Evolutionary conservation across 2,797 vertebrate species (phyloP), one percentile per base, ranked within the genome.

Genomic region (Lepus townsendii): DNA sequence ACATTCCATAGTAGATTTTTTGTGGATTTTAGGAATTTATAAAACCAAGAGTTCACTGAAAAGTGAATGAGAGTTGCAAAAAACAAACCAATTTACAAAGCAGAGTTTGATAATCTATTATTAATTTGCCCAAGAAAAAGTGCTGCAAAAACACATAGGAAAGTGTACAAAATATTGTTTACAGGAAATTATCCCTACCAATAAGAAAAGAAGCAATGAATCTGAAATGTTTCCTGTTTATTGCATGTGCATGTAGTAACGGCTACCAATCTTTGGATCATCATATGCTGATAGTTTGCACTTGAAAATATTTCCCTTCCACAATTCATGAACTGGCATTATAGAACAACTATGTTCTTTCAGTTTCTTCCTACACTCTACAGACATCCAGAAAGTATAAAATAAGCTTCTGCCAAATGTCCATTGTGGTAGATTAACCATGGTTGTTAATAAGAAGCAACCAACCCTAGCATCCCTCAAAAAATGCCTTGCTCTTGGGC

Each of bases 371-470:
- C 38, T 76, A 13, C 27, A 76, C 2, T 50, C 5, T 26, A 32
- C 80, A 63, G 32, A 20, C 54, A 72, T 86, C 50, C 62, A 93
- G 35, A 47, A 86, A 60, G n/a, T 60, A 60, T 75, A 90, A 93
- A 85, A 93, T 88, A 72, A 83, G 84, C 14, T 14, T 71, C 54
- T 91, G 90, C 80, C 60, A 76, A 79, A 66, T 71, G 11, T 78
- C 42, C 62, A 82, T 10, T 35, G 54, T 5, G 7, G 47, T 14
- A 79, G n/a, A 94, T 95, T 76, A 95, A 26, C 38, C 68, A n/a
- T 52, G 63, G 52, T 16, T 95, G 47, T 83, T 95, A 94, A 94
- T 60, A 73, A 83, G 79, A 47, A 84, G n/a, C 35, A 83, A 90
- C 17, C 35, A 50, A 86, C 27, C 60, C 27, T 60, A 89, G n/a